These are phyloP conservation scores for Zaprionus ornatus DNA, from an alignment of 1,140 invertebrate genomes.

Conservation along the genomic window DNA sequence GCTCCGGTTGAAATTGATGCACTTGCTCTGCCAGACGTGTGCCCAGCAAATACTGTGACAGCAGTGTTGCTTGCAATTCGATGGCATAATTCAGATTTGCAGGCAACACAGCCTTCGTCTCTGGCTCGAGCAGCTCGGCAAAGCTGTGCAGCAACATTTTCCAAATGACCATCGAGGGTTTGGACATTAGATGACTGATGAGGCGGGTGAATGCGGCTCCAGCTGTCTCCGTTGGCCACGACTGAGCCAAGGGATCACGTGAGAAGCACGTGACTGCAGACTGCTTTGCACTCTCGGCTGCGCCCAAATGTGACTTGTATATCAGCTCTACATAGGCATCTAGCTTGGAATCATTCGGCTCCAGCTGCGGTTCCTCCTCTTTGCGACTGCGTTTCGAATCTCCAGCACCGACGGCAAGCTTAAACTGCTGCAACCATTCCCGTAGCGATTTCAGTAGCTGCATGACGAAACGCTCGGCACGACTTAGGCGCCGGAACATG, in stretches of 20 bases:
- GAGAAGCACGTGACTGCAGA: background rate
- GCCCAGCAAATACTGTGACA: conserved; percentile 72
- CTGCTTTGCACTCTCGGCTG: background rate
- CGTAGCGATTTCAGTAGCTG: conserved; percentile 63
- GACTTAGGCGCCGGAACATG: conserved; percentile 71
- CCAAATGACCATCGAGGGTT: conserved; percentile 80
- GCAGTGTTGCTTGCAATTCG: conserved; percentile 69
- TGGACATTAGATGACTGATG: conserved; percentile 65
- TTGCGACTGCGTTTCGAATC: background rate
- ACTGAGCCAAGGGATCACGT: conserved; percentile 37
- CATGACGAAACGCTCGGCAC: conserved; percentile 72
- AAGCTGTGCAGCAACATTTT: conserved; percentile 67
- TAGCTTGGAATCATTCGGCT: background rate
- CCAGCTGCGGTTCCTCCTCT: background rate
- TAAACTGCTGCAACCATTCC: conserved; percentile 52
- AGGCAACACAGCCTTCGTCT: conserved; percentile 13
- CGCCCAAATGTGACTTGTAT: conserved; percentile 24
- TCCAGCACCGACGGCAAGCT: background rate
- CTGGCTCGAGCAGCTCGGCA: conserved; percentile 49
- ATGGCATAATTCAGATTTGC: conserved; percentile 48
- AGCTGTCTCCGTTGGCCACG: conserved; percentile 63
- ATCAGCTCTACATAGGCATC: conserved; percentile 23
- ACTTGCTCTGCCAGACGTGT: conserved; percentile 69
- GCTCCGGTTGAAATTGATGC: conserved; percentile 40
- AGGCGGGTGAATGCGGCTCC: conserved; percentile 69